phyloP scores from a whole-genome alignment of 2,113 vertebrate species.

The Pelodiscus sinensis region DNA sequence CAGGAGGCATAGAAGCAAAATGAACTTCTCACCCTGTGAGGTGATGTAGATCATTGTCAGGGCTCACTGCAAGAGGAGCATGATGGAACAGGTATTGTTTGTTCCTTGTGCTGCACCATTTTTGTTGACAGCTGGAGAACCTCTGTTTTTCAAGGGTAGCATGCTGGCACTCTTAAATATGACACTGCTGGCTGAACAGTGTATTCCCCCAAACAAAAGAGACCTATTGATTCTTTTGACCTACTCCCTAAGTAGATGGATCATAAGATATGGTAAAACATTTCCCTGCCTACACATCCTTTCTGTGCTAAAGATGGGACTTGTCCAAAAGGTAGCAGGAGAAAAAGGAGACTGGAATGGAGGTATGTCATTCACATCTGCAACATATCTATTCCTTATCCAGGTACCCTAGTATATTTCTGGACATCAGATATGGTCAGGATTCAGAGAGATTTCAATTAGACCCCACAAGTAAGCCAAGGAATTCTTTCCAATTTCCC shows the following conservation, averaged over 20 bases:
- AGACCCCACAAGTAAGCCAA: not conserved
- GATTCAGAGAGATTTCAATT: not conserved
- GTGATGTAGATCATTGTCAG: not conserved
- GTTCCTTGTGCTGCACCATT: not conserved
- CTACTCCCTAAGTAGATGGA: not conserved
- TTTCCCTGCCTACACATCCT: not conserved
- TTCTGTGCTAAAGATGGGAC: not conserved
- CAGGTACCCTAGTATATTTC: not conserved
- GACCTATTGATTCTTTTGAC: not conserved
- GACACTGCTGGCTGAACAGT: not conserved
- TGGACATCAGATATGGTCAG: not conserved
- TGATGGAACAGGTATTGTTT: not conserved
- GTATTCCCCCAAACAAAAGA: not conserved
- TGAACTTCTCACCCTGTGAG: not conserved
- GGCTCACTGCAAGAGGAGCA: not conserved
- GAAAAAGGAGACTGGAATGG: not conserved
- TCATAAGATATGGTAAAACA: rapidly evolving
- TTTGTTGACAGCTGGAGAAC: not conserved
- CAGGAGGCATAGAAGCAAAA: not conserved
- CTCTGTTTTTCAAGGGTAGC: not conserved
- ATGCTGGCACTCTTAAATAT: not conserved
- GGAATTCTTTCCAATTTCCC: conserved; percentile 21
- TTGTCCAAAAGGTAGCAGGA: not conserved
- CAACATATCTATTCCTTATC: not conserved
- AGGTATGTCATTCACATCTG: not conserved